Conservation (phyloP, 2,888 invertebrate species). For the Agrochola lota region DNA sequence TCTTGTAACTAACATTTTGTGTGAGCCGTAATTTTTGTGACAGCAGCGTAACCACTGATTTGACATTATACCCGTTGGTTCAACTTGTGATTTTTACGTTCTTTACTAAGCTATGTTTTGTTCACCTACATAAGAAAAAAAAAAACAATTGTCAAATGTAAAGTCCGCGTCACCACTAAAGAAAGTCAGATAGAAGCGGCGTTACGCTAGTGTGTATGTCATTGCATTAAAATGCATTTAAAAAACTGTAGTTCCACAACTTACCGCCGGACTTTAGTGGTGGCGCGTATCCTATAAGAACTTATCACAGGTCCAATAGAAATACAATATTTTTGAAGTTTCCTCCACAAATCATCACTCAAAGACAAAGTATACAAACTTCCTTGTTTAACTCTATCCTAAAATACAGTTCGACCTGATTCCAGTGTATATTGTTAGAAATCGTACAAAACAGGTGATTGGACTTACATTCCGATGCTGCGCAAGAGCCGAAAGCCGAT, state of each 20-base stretch:
- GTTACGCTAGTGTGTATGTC: too few relatives aligned
- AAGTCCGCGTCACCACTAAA: too few relatives aligned
- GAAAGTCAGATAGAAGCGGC: too few relatives aligned
- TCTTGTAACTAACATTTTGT: neutral
- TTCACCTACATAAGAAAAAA: neutral
- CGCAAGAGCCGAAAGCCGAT: constrained; percentile 39
- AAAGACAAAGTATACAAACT: constrained; percentile 8
- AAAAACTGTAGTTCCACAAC: too few relatives aligned
- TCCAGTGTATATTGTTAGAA: constrained; percentile 57
- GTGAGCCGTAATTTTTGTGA: neutral
- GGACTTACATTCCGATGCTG: constrained; percentile 57
- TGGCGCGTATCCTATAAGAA: too few relatives aligned
- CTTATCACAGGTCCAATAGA: neutral
- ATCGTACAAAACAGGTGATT: constrained; percentile 51
- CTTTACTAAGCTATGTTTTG: neutral
- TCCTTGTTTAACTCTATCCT: constrained; percentile 19
- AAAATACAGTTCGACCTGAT: constrained; percentile 49
- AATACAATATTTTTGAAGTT: constrained; percentile 9
- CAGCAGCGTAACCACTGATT: neutral
- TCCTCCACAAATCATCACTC: neutral
- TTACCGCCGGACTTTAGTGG: too few relatives aligned
- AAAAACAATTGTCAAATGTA: neutral
- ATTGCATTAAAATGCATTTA: too few relatives aligned
- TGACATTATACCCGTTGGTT: neutral
- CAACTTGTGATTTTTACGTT: neutral